Conservation (phyloP, 1,140 invertebrate genomes). For the Dysdera silvatica region DNA sequence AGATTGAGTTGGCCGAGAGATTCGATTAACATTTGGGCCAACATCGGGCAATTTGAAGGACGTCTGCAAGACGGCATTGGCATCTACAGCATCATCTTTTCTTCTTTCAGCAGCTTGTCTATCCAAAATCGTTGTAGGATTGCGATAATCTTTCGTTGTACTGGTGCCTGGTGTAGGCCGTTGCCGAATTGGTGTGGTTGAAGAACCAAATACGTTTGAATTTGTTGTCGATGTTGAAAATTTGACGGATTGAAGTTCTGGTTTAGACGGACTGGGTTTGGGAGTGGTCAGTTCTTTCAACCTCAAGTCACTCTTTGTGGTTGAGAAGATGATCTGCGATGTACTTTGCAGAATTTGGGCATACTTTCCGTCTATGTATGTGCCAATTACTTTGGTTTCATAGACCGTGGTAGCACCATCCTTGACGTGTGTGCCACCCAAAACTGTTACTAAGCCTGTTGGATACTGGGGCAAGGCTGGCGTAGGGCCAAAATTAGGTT, state of each 20-base stretch:
- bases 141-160: too few species aligned
- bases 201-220: background rate
- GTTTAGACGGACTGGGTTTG: constrained; percentile 10
- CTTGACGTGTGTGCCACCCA: constrained; percentile 71
- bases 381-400: constrained; percentile 78
- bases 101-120: background rate
- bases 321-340: constrained; percentile 43
- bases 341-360: constrained; percentile 64
- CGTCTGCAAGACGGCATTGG: constrained; percentile 21
- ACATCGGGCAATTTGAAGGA: constrained; percentile 23
- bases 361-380: constrained; percentile 77
- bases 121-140: too few species aligned
- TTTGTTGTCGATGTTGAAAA: background rate
- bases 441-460: constrained; percentile 66
- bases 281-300: constrained; percentile 17
- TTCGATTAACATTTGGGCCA: background rate
- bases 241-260: too few species aligned
- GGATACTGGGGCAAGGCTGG: constrained; percentile 46
- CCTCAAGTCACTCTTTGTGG: too few species aligned
- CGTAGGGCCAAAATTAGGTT: constrained; percentile 12
- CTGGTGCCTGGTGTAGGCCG: background rate
- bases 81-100: constrained; percentile 14
- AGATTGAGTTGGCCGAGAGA: constrained; percentile 11
- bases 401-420: constrained; percentile 74
- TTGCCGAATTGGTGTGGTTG: background rate